These are phyloP conservation scores for Hirtodrosophila duncani DNA, from an alignment of 2,888 invertebrate species.

Conservation along the genomic window DNA sequence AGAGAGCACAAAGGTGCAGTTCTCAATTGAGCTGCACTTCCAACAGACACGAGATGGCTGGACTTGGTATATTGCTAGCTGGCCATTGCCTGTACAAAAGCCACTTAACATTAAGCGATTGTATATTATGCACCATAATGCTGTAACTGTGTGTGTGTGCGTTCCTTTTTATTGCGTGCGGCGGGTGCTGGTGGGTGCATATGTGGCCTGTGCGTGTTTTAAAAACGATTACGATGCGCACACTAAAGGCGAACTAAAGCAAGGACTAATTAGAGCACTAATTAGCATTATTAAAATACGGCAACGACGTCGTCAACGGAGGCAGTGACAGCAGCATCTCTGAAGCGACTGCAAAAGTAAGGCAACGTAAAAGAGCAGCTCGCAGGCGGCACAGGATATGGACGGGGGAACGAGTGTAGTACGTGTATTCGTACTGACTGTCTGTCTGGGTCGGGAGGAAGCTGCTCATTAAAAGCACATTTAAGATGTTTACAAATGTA, in stretches of 20 bases:
- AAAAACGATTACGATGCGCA: slow-evolving; percentile 43
- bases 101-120: slow-evolving; percentile 41
- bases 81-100: slow-evolving; percentile 5
- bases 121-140: too few species aligned
- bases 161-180: background rate
- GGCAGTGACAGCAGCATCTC: slow-evolving; percentile 27
- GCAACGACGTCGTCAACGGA: slow-evolving; percentile 24
- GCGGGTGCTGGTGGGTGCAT: background rate
- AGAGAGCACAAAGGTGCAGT: slow-evolving; percentile 17
- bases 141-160: background rate
- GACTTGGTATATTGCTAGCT: slow-evolving; percentile 8
- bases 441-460: slow-evolving; percentile 32
- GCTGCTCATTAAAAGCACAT: slow-evolving; percentile 70
- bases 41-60: slow-evolving; percentile 5
- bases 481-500: slow-evolving; percentile 71
- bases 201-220: slow-evolving; percentile 48
- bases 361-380: background rate
- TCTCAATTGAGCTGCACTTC: slow-evolving; percentile 12
- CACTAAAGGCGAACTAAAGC: slow-evolving; percentile 44
- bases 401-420: slow-evolving; percentile 13
- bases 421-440: slow-evolving; percentile 22
- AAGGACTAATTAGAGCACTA: slow-evolving; percentile 68
- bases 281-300: slow-evolving; percentile 69
- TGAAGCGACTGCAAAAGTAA: slow-evolving; percentile 24
- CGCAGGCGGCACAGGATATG: background rate